These are phyloP conservation scores for Ammospiza nelsoni DNA, from an alignment of 2,113 vertebrate species.

Conservation along the genomic window DNA sequence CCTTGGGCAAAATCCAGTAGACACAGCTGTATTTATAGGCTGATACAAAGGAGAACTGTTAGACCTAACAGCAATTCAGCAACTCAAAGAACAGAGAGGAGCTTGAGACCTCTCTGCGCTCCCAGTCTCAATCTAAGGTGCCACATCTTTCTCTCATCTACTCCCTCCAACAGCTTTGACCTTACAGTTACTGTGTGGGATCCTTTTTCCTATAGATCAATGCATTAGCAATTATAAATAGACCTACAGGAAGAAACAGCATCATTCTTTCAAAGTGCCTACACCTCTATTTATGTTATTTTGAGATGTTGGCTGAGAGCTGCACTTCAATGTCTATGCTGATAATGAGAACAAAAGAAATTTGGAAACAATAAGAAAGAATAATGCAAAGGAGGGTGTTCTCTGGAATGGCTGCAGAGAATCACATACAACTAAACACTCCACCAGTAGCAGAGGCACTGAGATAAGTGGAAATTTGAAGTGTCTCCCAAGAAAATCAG, in stretches of 20 bases:
- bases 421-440: not conserved
- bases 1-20: conserved; percentile 57
- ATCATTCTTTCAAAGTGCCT: not conserved
- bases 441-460: not conserved
- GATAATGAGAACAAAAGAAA: not conserved
- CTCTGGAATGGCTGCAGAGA: not conserved
- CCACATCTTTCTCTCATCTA: not conserved
- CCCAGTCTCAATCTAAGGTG: fast-evolving
- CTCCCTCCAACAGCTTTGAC: not conserved
- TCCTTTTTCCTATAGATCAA: not conserved
- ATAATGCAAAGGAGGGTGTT: not conserved
- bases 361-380: not conserved
- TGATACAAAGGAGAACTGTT: conserved; percentile 63
- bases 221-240: not conserved
- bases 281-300: not conserved
- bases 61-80: conserved; percentile 31
- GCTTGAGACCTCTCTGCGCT: not conserved
- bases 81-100: not conserved
- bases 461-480: not conserved
- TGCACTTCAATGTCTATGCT: not conserved
- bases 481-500: not conserved
- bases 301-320: not conserved
- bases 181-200: not conserved
- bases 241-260: not conserved
- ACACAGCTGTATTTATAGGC: conserved; percentile 51